Evolutionary conservation across 2,888 invertebrate genomes (phyloP).

Genomic region (Drosophila colorata): DNA sequence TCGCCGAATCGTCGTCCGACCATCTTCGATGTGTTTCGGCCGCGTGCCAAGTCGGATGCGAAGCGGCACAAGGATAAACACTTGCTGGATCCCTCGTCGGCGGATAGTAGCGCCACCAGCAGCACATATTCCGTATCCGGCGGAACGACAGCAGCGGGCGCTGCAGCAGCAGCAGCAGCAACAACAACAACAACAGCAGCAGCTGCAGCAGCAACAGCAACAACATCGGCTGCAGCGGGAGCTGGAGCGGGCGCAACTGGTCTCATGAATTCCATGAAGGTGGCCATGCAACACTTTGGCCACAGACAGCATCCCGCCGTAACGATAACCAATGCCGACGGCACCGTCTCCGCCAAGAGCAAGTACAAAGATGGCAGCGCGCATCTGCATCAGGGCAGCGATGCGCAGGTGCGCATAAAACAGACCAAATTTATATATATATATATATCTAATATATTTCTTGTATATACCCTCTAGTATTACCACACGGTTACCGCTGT

Average conservation of each 20-base stretch:
- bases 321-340: constrained; percentile 82
- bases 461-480: constrained; percentile 86
- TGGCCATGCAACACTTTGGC: constrained; percentile 89
- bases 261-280: constrained; percentile 94
- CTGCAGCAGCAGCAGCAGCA: constrained; percentile 76
- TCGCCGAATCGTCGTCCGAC: constrained; percentile 91
- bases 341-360: constrained; percentile 79
- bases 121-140: constrained; percentile 77
- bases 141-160: constrained; percentile 49
- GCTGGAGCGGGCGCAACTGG: constrained; percentile 65
- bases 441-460: not conserved
- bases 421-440: not conserved
- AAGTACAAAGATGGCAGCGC: constrained; percentile 89
- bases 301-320: constrained; percentile 82
- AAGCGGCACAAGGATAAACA: constrained; percentile 82
- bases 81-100: constrained; percentile 79
- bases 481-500: constrained; percentile 90
- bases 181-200: constrained; percentile 48
- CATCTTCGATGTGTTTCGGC: constrained; percentile 92
- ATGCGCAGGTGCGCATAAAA: constrained; percentile 80
- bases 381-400: constrained; percentile 89
- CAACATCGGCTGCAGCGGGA: constrained; percentile 4
- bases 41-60: constrained; percentile 91
- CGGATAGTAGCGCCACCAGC: constrained; percentile 83
- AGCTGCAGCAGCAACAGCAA: constrained; percentile 36